Conservation (phyloP, 2,888 invertebrate species). For the Drosophila lacicola region DNA sequence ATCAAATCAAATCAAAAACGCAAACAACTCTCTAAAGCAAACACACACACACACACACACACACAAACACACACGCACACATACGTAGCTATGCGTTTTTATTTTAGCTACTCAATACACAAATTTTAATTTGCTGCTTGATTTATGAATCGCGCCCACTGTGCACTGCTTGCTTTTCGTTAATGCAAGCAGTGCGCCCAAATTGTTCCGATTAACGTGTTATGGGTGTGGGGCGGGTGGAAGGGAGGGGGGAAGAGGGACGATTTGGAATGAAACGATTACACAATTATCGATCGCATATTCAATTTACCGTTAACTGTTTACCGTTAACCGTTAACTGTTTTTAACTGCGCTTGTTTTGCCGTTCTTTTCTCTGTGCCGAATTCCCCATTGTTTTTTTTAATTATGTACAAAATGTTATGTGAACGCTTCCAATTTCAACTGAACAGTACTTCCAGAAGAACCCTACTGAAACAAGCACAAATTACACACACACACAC, state of each 20-base stretch:
- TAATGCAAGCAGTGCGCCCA: slow-evolving; percentile 23
- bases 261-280: neutral
- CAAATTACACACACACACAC: slow-evolving; percentile 11
- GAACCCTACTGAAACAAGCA: slow-evolving; percentile 8
- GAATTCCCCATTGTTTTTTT: neutral
- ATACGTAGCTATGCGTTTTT: neutral
- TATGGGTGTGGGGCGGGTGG: neutral
- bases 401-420: slow-evolving; percentile 4
- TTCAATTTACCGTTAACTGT: neutral
- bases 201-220: neutral
- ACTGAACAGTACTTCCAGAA: slow-evolving; percentile 10
- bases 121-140: neutral
- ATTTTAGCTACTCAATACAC: slow-evolving; percentile 1
- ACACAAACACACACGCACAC: neutral
- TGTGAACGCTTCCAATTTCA: slow-evolving; percentile 23
- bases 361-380: slow-evolving; percentile 2
- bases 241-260: neutral
- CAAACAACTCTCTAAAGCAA: neutral
- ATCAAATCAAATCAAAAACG: neutral
- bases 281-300: slow-evolving; percentile 1
- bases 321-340: no score
- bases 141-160: neutral
- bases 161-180: slow-evolving; percentile 24
- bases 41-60: neutral
- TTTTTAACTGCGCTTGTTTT: slow-evolving; percentile 22